Base-by-base conservation (phyloP, 1,140 invertebrate genomes). In the Aphelinus certus region DNA sequence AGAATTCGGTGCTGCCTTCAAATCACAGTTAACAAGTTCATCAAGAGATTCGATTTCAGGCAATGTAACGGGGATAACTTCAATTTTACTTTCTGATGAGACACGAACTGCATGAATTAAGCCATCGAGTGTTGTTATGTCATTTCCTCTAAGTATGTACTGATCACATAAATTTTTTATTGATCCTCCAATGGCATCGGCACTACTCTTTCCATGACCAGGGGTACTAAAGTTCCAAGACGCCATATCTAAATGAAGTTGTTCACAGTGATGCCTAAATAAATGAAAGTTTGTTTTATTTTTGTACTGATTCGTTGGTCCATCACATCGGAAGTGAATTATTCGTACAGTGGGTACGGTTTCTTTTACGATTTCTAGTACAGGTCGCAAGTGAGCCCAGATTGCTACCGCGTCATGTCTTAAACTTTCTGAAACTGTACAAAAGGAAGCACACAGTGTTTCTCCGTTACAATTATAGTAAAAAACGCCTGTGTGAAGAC, bases 401-500 rank as follows among this genome's bases (percentile, higher is more conserved):
- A 86, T 79, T 2, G 81, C 81, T 75, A 78, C 76, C 64, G 86
- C 81, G 65, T 82, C 80, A 76, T 86, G 81, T 46, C 79, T 76
- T 56, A 82, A 79, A 79, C 81, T 81, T 57, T 84, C 78, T 75
- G 83, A 83, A 7, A 86, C 77, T 26, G 83, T 82, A 76, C 83
- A 81, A 79, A 87, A 86, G 51, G 78, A 82, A 65, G 53, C 76
- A n/a, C 81, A 63, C 80, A 56, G 71, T 63, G 61, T 46, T 53
- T 73, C 42, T 49, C 64, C n/a, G 56, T 77, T 71, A 70, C 68
- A 81, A 62, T 63, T 69, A 76, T 46, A 64, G 45, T 64, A 74
- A 82, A 78, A 78, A 53, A 80, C 81, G 5, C 82, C 84, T 74
- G 83, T 85, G 76, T 87, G 84, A 43, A 86, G 77, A 49, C 79